A percentile compares a stretch with the other conserved stretches of the same genome.
phyloP scores from a whole-genome alignment of 2,888 invertebrate genomes.

The Pseudeuparius sepicola region DNA sequence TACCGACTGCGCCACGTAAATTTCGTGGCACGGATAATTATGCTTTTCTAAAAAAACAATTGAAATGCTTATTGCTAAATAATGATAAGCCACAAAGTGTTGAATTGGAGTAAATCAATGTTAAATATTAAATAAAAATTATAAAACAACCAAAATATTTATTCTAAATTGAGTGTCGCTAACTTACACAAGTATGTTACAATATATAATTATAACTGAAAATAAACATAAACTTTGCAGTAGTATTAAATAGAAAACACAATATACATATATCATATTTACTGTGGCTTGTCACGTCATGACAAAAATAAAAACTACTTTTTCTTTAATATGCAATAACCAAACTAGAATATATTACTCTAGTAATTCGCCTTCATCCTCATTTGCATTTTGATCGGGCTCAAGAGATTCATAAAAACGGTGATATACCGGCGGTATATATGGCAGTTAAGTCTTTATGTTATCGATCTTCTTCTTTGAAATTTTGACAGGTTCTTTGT shows the following conservation, averaged over 20 bases:
- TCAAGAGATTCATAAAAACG: conserved; percentile 4
- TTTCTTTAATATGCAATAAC: conserved; percentile 2
- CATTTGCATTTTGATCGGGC: conserved; percentile 1
- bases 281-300: conserved; percentile 4
- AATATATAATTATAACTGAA: conserved; percentile 4
- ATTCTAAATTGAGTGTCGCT: conserved; percentile 3
- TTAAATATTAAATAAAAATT: conserved; percentile 3
- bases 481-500: conserved; percentile 8
- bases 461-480: conserved; percentile 3
- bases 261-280: conserved; percentile 4
- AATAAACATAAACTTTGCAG: conserved; percentile 4
- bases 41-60: no score
- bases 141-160: conserved; percentile 5
- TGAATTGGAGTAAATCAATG: background rate
- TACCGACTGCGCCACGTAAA: no score
- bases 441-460: conserved; percentile 5
- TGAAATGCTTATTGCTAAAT: no score
- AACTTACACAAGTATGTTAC: conserved; percentile 1
- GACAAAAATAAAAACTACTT: conserved; percentile 3
- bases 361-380: conserved; percentile 5
- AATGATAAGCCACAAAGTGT: conserved; percentile 4
- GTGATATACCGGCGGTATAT: conserved; percentile 3
- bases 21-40: no score
- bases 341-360: conserved; percentile 4
- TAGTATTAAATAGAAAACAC: background rate